A percentile compares a stretch with the other conserved stretches of the same genome.
phyloP scores from a whole-genome alignment of 2,113 vertebrate species.

The Platysteira castanea region DNA sequence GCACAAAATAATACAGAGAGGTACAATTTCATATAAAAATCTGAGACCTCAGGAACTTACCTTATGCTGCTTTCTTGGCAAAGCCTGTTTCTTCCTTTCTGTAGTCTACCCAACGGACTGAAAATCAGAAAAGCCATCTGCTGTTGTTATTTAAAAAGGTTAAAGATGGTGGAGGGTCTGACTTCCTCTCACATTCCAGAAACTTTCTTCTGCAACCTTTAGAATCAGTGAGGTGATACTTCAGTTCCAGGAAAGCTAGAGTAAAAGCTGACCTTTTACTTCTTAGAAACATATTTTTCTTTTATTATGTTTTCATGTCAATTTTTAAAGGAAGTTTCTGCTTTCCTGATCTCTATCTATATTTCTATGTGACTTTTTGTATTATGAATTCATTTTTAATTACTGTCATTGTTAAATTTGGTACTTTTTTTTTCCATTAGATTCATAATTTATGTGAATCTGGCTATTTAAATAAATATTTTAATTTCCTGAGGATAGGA shows the following conservation, averaged over 20 bases:
- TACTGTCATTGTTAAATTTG: not conserved
- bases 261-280: not conserved
- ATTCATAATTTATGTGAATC: not conserved
- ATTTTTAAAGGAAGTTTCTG: not conserved
- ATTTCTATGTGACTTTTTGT: not conserved
- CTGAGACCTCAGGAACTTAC: not conserved
- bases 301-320: not conserved
- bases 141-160: not conserved
- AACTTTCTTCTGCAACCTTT: not conserved
- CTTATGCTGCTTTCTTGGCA: not conserved
- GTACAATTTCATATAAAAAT: accelerated
- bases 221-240: not conserved
- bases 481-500: not conserved
- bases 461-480: not conserved
- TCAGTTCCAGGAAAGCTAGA: not conserved
- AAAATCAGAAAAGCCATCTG: not conserved
- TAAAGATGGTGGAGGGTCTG: not conserved
- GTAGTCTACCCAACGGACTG: not conserved
- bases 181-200: not conserved
- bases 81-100: not conserved
- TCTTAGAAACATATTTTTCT: not conserved
- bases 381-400: not conserved
- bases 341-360: not conserved
- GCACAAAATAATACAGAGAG: not conserved
- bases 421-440: not conserved